Evolutionary conservation across 1,140 invertebrate species (phyloP).

Genomic region (Leguminivora glycinivorella): DNA sequence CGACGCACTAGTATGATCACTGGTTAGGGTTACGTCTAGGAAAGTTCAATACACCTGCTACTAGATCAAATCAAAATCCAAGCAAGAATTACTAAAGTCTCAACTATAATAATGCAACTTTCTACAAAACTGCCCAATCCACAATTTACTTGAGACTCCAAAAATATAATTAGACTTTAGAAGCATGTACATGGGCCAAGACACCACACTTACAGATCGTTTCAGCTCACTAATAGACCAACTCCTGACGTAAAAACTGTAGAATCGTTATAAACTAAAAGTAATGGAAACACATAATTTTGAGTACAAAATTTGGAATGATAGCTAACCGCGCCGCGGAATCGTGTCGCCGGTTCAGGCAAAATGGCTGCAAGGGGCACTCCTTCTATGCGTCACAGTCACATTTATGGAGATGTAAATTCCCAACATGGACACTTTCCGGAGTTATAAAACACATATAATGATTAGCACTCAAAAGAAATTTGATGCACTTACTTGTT

Average conservation of each 20-base stretch:
- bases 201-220: constrained; percentile 1
- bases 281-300: constrained; percentile 31
- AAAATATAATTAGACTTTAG: constrained; percentile 44
- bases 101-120: not conserved
- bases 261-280: not conserved
- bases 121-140: not conserved
- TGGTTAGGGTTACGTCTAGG: constrained; percentile 40
- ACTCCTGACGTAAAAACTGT: constrained; percentile 11
- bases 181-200: constrained; percentile 35
- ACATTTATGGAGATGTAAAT: constrained; percentile 56
- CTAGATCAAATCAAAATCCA: constrained; percentile 20
- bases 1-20: constrained; percentile 61
- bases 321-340: constrained; percentile 63
- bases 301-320: constrained; percentile 47
- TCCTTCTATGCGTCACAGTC: constrained; percentile 80
- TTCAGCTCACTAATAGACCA: constrained; percentile 12
- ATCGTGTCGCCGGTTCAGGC: constrained; percentile 77
- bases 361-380: constrained; percentile 79
- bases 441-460: constrained; percentile 48
- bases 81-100: constrained; percentile 4
- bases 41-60: constrained; percentile 35
- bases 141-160: constrained; percentile 32
- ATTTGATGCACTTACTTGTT: constrained; percentile 77
- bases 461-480: constrained; percentile 59
- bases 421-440: constrained; percentile 51